Percentiles rank a stretch among this genome's conserved stretches.
Evolutionary conservation across 2,113 vertebrate species (phyloP).

Genomic region (Lepidiolamprologus cunningtoni): DNA sequence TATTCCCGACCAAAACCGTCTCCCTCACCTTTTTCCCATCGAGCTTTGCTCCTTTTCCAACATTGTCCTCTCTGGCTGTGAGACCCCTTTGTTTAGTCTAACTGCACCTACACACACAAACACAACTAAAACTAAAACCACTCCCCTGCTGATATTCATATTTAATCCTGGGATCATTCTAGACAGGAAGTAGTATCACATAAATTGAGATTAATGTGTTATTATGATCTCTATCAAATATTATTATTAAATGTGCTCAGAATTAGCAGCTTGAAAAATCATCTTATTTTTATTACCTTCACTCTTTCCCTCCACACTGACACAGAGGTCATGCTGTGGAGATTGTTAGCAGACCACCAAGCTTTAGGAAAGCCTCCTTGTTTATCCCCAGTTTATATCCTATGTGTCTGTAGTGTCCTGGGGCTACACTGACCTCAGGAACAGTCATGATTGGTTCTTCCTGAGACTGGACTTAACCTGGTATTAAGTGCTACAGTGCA

Average conservation of each 20-base stretch:
- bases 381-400: conserved; percentile 42
- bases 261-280: background rate
- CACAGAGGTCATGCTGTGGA: conserved; percentile 10
- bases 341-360: conserved; percentile 48
- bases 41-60: conserved; percentile 38
- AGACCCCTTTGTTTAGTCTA: conserved; percentile 53
- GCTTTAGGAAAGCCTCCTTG: conserved; percentile 8
- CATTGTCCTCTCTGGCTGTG: conserved; percentile 29
- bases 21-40: background rate
- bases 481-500: conserved; percentile 43
- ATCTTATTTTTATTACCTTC: background rate
- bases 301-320: background rate
- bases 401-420: conserved; percentile 43
- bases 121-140: background rate
- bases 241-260: background rate
- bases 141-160: background rate
- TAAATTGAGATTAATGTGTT: conserved; percentile 35
- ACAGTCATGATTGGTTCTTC: conserved; percentile 61
- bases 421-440: conserved; percentile 56
- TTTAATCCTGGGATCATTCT: conserved; percentile 29
- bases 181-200: conserved; percentile 16
- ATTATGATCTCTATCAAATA: background rate
- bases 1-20: background rate
- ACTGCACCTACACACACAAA: background rate
- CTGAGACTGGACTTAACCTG: conserved; percentile 59